phyloP scores from a whole-genome alignment of 2,797 vertebrate genomes.

The Ctenopoma multispine region DNA sequence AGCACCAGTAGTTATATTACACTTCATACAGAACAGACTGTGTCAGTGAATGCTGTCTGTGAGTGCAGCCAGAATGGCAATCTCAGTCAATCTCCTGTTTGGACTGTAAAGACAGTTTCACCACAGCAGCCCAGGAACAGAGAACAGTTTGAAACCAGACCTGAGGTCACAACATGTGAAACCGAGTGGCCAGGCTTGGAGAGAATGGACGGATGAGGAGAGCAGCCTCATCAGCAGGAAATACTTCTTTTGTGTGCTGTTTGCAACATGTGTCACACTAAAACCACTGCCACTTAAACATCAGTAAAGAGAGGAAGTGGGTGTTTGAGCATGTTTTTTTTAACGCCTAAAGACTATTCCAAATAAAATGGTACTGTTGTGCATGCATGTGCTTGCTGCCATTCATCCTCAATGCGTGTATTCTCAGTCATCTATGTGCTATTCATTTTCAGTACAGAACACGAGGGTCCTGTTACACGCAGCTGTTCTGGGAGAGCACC shows the following conservation, averaged over 20 bases:
- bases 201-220: slow-evolving; percentile 34
- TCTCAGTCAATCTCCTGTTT: slow-evolving; percentile 30
- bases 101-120: slow-evolving; percentile 22
- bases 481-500: slow-evolving; percentile 63
- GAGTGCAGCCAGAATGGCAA: slow-evolving; percentile 3
- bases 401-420: slow-evolving; percentile 19
- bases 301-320: slow-evolving; percentile 53
- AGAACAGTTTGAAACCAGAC: slow-evolving; percentile 48
- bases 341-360: slow-evolving; percentile 22
- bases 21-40: not conserved
- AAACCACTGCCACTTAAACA: slow-evolving; percentile 41
- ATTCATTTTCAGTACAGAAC: slow-evolving; percentile 37
- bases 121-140: slow-evolving; percentile 22
- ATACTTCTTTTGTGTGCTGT: slow-evolving; percentile 34
- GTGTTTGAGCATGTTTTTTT: slow-evolving; percentile 45
- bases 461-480: slow-evolving; percentile 67
- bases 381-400: not conserved
- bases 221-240: slow-evolving; percentile 62
- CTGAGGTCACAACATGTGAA: slow-evolving; percentile 33
- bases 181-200: slow-evolving; percentile 24
- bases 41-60: slow-evolving; percentile 1
- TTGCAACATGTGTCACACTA: slow-evolving; percentile 53
- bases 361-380: slow-evolving; percentile 7
- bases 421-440: slow-evolving; percentile 38
- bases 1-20: too few relatives aligned